These are phyloP conservation scores for Tragelaphus buxtoni DNA, from an alignment of 2,113 vertebrate species.

Conservation along the genomic window DNA sequence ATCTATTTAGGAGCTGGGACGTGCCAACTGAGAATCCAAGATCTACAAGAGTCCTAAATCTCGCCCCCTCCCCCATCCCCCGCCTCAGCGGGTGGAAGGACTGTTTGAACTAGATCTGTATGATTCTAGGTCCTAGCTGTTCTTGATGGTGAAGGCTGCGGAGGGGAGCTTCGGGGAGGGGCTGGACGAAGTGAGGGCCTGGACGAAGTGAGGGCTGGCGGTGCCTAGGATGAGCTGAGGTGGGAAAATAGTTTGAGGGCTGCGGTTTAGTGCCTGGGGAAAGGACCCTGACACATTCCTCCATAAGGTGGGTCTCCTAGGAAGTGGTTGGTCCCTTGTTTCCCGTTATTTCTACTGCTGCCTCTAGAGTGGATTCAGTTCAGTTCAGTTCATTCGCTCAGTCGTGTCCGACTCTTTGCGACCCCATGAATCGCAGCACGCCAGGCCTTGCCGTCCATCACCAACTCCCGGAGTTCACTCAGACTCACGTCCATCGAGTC, in stretches of 20 bases:
- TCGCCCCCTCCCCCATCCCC: no score
- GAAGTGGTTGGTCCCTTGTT: neutral
- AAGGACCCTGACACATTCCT: neutral
- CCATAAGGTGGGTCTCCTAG: neutral
- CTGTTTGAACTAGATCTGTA: neutral
- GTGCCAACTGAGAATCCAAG: neutral
- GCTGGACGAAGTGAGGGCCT: neutral
- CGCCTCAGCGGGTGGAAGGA: neutral
- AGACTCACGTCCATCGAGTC: no score
- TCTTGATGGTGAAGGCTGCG: neutral
- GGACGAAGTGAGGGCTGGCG: neutral
- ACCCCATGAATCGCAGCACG: no score
- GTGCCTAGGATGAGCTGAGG: neutral
- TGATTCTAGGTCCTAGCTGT: neutral
- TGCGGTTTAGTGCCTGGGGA: neutral
- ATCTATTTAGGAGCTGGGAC: neutral
- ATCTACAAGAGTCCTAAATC: neutral
- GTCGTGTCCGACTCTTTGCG: no score
- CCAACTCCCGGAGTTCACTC: no score
- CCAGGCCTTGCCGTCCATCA: no score
- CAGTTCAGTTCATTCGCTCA: no score
- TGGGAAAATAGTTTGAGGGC: neutral
- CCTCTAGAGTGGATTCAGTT: neutral
- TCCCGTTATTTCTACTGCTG: fast-evolving
- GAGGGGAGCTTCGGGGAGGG: neutral